Evolutionary conservation across 2,113 vertebrate species (phyloP), one percentile per base, ranked within the genome.

Genomic region (Crypturellus undulatus): DNA sequence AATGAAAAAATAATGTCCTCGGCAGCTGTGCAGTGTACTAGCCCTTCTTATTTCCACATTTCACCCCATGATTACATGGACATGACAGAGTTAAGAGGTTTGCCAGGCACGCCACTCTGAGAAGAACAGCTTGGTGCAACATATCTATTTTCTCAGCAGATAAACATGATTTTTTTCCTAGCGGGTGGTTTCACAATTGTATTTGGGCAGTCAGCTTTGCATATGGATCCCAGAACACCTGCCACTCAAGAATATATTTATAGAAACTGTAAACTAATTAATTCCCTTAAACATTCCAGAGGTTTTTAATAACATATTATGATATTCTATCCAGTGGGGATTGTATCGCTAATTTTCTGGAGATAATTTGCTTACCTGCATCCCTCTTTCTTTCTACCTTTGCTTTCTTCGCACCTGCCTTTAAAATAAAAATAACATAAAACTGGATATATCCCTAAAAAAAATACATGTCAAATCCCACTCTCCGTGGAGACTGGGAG

Each of bases 231-330:
- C 18, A 92, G 86, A 94, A 96, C 69, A 94, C 68, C 75, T 96
- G 81, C 45, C 83, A 94, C 49, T 90, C 95, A 96, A 79, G 42
- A 92, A 89, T 43, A 3, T 87, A 94, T 96, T 97, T 97, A 92
- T 89, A 94, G 87, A 96, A 95, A 81, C n/a, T 87, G 45, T 93
- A 97, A 98, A 94, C 84, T 90, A 92, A 92, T 97, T 96, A 93
- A 92, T 95, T 95, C 51, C 18, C 84, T 89, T 93, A 95, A 97
- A 93, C 22, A 81, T 54, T 51, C 56, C 71, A 28, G 73, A 49
- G 54, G 15, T 70, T 96, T 97, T 93, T 92, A 94, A 89, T 83
- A 77, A 87, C 71, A 77, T 58, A 91, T 63, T 92, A 84, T 94
- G 42, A 64, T 93, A 80, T 40, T 63, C 32, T 79, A 71, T 92